Conservation (phyloP, 2,888 invertebrate genomes). For the Ophion ventricosus region DNA sequence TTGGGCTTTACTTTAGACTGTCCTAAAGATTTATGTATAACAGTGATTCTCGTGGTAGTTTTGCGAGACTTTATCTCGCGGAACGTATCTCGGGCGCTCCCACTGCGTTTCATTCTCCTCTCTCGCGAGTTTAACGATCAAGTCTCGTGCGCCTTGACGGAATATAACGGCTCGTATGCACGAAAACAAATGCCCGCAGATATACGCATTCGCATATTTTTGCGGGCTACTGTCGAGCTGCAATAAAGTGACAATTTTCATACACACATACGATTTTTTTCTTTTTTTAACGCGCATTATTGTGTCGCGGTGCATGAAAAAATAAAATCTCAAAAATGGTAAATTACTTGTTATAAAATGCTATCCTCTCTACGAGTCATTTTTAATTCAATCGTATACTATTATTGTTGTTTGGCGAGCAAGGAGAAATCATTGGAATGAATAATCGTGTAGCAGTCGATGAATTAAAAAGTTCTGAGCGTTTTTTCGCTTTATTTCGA, state of each 20-base stretch:
- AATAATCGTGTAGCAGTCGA: too few relatives aligned
- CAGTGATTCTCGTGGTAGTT: slow-evolving; percentile 46
- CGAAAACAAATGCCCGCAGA: slow-evolving; percentile 33
- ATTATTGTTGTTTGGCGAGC: too few relatives aligned
- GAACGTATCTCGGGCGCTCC: slow-evolving; percentile 3
- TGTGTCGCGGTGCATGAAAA: too few relatives aligned
- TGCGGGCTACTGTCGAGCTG: not conserved
- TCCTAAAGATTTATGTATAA: slow-evolving; percentile 56
- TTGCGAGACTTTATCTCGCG: slow-evolving; percentile 40
- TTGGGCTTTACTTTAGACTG: slow-evolving; percentile 34
- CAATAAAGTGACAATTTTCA: slow-evolving; percentile 20
- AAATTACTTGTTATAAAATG: too few relatives aligned
- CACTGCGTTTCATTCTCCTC: slow-evolving; percentile 22
- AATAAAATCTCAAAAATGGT: too few relatives aligned
- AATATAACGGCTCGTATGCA: slow-evolving; percentile 34
- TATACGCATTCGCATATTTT: slow-evolving; percentile 20
- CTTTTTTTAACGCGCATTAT: too few relatives aligned
- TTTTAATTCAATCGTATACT: too few relatives aligned
- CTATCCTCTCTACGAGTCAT: too few relatives aligned
- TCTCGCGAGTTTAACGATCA: slow-evolving; percentile 44
- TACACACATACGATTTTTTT: slow-evolving; percentile 1
- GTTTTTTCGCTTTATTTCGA: too few relatives aligned
- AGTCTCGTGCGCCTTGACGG: slow-evolving; percentile 20
- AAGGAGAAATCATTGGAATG: too few relatives aligned
- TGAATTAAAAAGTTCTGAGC: too few relatives aligned